A percentile compares a stretch with the other conserved stretches of the same genome.
These are phyloP conservation scores for Heliothis virescens DNA, from an alignment of 1,140 invertebrate species.

Conservation along the genomic window DNA sequence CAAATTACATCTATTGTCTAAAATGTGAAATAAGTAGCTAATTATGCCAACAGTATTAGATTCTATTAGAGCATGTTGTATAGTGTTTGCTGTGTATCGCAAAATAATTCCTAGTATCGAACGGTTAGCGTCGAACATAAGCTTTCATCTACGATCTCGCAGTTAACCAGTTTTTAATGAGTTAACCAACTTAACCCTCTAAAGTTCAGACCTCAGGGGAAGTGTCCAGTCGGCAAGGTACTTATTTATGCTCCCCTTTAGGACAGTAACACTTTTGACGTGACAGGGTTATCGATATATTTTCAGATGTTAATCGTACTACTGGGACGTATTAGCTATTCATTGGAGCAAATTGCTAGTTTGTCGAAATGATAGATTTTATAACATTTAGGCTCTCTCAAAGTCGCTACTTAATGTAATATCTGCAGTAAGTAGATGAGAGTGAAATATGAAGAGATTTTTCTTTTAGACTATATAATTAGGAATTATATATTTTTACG, in stretches of 20 bases:
- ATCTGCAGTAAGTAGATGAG: too few species aligned
- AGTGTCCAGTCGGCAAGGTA: constrained; percentile 45
- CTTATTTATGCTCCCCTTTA: constrained; percentile 25
- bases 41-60: constrained; percentile 5
- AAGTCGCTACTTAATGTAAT: too few species aligned
- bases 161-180: constrained; percentile 48
- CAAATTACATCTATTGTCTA: not conserved
- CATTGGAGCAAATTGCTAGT: not conserved
- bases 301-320: constrained; percentile 8
- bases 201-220: constrained; percentile 40
- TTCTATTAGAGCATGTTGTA: not conserved
- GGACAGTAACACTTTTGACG: constrained; percentile 38
- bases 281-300: constrained; percentile 9
- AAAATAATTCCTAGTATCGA: constrained; percentile 26
- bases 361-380: constrained; percentile 1
- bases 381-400: not conserved
- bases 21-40: not conserved
- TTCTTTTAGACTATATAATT: too few species aligned
- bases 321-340: constrained; percentile 23
- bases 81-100: constrained; percentile 1
- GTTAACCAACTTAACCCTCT: constrained; percentile 46
- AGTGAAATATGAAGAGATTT: too few species aligned
- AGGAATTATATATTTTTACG: too few species aligned
- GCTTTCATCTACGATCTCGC: constrained; percentile 31
- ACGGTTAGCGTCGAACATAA: constrained; percentile 2